A percentile compares a stretch with the other conserved stretches of the same genome.
Evolutionary conservation across 2,113 vertebrate species (phyloP).

Genomic region (Aegotheles bennettii): DNA sequence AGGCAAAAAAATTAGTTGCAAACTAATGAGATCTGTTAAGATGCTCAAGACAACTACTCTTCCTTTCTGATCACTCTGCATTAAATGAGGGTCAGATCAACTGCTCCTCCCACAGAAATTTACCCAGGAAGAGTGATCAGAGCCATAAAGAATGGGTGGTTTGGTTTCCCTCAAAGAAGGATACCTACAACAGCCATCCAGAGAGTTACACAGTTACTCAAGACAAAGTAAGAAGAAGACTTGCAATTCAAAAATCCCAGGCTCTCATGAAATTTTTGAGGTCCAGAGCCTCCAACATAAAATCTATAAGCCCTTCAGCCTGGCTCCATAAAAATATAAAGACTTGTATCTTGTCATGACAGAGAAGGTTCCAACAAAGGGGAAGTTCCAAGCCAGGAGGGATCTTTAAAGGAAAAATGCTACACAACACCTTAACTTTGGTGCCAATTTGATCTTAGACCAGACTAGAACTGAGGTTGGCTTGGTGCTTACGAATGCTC

Average conservation of each 20-base stretch:
- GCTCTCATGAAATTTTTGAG: not conserved
- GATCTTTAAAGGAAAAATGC: not conserved
- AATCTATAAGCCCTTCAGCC: not conserved
- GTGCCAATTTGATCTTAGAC: not conserved
- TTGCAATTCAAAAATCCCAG: not conserved
- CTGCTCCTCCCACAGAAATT: not conserved
- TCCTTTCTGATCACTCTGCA: not conserved
- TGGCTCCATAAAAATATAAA: not conserved
- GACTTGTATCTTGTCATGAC: not conserved
- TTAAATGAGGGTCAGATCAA: not conserved
- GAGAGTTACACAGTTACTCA: not conserved
- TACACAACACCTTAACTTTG: not conserved
- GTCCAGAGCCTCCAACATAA: not conserved
- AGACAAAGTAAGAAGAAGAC: not conserved
- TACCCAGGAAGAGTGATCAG: not conserved
- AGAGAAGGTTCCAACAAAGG: not conserved
- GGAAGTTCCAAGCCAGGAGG: not conserved
- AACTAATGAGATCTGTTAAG: constrained; percentile 48
- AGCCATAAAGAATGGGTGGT: not conserved
- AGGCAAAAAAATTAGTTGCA: constrained; percentile 20
- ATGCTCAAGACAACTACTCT: not conserved
- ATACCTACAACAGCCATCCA: not conserved
- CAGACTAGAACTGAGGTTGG: not conserved
- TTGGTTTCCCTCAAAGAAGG: not conserved
- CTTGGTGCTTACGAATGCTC: not conserved